phyloP scores from a whole-genome alignment of 2,797 vertebrate species.

The Diplodus puntazzo region DNA sequence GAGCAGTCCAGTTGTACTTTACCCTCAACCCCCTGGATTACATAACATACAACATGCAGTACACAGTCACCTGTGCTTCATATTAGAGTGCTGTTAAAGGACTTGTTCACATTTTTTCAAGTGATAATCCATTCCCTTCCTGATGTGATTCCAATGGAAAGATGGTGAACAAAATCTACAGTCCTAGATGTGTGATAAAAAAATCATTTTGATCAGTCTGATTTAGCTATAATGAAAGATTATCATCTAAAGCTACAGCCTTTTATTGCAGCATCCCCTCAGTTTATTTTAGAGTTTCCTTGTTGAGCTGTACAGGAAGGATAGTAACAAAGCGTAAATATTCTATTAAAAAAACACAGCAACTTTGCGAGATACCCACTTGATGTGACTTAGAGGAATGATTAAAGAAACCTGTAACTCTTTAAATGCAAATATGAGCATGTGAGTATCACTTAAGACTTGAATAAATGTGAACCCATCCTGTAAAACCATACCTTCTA shows the following conservation, averaged over 20 bases:
- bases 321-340: background rate
- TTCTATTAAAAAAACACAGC: background rate
- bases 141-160: background rate
- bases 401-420: background rate
- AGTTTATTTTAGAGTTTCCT: background rate
- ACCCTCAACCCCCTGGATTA: background rate
- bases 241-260: background rate
- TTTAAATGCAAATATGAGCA: background rate
- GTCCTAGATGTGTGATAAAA: background rate
- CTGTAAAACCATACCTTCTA: constrained; percentile 78
- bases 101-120: background rate
- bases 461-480: background rate
- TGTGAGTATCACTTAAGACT: background rate
- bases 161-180: background rate
- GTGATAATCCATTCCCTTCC: background rate
- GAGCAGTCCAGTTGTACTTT: background rate
- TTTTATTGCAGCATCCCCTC: background rate
- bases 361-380: background rate
- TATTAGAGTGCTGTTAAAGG: background rate
- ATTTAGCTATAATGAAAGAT: background rate
- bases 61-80: background rate
- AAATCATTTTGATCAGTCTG: background rate
- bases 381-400: background rate
- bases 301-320: background rate
- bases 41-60: constrained; percentile 14